Base-by-base conservation (phyloP, 1,140 invertebrate species). In the Rhopalosiphum maidis region DNA sequence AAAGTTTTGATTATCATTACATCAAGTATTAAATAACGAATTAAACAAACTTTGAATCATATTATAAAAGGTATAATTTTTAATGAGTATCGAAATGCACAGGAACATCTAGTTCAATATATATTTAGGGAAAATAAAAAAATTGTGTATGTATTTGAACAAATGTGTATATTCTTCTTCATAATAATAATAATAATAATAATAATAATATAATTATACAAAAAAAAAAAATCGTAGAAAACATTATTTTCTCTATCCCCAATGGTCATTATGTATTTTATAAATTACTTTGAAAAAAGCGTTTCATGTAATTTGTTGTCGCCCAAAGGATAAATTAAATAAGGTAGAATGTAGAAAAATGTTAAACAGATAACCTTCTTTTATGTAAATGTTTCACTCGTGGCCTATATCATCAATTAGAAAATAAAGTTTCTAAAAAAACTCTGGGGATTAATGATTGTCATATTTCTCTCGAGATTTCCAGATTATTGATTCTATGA, bases 311-410 rank as follows among this genome's bases (percentile, higher is more conserved):
- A 25, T 60, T 1, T 54, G 35, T 88, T 11, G 48, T 18, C n/a
- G 9, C 46, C 87, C n/a, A 51, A 51, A 88, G 30, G n/a, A 88
- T 88, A 88, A 88, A 54, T 88, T 23, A 48, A 35, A 88, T 51
- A 88, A 88, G 15, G 46, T 48, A 48, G 43, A 46, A 87, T 43
- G 23, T 85, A 43, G 7, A 88, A 88, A 88, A 88, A 88, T 51
- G 46, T 88, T 88, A 88, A 88, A 51, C n/a, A 51, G 46, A 88
- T 88, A 51, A 88, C 30, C 30, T 23, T 87, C n/a, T 37, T 86
- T 54, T 54, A 88, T 54, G n/a, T 37, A 54, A 35, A 88, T 88
- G 54, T 51, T 88, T 54, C 2, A 35, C 11, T 6, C 9, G 30
- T 21, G 35, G 18, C 15, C n/a, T 54, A 23, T 22, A 2, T 41